Percentiles rank a stretch among this genome's conserved stretches.
These are phyloP conservation scores for Euura lappo DNA, from an alignment of 1,140 invertebrate species.

Conservation along the genomic window DNA sequence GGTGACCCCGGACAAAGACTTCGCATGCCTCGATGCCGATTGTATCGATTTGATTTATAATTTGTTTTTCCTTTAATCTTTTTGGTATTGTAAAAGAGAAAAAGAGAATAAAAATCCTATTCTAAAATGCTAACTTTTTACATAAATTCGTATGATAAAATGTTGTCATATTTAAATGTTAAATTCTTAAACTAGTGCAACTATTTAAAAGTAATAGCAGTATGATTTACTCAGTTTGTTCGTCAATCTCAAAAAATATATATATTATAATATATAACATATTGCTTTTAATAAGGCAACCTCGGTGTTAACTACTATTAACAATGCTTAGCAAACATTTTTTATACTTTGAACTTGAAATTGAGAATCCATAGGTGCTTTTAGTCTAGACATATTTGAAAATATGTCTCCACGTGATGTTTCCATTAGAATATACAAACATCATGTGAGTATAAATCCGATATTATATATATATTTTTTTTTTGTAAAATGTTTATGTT, in stretches of 20 bases:
- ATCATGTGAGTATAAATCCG: neutral
- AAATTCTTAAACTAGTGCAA: conserved; percentile 1
- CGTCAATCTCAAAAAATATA: neutral
- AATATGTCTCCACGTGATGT: neutral
- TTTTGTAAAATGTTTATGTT: neutral
- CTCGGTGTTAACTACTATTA: neutral
- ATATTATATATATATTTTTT: neutral
- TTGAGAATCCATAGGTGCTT: conserved; percentile 3
- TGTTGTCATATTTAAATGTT: neutral
- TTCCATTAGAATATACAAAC: neutral
- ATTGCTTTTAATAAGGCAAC: conserved; percentile 2
- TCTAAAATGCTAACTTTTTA: conserved; percentile 1
- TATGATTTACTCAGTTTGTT: neutral
- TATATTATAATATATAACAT: conserved; percentile 8
- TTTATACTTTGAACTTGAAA: neutral
- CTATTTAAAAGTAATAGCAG: conserved; percentile 1
- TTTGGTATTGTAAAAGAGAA: neutral
- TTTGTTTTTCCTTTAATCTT: neutral
- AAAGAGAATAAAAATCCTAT: neutral
- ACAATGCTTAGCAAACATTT: neutral
- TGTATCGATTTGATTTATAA: neutral
- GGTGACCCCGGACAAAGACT: neutral
- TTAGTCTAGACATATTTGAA: neutral
- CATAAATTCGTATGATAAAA: neutral
- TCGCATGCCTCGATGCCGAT: neutral